Evolutionary conservation across 1,140 invertebrate species (phyloP).

Genomic region (Brachionus rubens): DNA sequence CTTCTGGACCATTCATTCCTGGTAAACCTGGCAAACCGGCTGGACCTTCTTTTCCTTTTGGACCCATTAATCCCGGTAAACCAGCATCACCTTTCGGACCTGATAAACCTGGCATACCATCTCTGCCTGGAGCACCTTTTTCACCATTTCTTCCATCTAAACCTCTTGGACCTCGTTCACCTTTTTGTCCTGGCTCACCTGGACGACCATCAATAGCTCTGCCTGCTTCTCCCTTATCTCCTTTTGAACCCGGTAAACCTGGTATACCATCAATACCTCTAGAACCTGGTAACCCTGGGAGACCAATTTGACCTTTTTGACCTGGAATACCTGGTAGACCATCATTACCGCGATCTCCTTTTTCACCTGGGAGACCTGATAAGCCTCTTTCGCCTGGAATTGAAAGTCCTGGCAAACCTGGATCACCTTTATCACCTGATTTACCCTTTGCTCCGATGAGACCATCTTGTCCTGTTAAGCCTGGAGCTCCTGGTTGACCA

Average conservation of each 20-base stretch:
- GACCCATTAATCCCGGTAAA: constrained; percentile 67
- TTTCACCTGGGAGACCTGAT: constrained; percentile 2
- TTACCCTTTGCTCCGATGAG: constrained; percentile 45
- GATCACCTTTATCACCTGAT: constrained; percentile 43
- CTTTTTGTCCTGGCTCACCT: constrained; percentile 40
- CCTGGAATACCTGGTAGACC: constrained; percentile 34
- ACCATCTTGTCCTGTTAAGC: constrained; percentile 26
- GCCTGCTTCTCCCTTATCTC: neutral
- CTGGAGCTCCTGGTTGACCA: constrained; percentile 47
- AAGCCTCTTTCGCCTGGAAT: constrained; percentile 20
- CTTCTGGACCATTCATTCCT: neutral
- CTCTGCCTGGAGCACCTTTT: constrained; percentile 42
- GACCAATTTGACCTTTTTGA: constrained; percentile 31
- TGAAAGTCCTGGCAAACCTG: constrained; percentile 17
- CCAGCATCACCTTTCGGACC: constrained; percentile 48
- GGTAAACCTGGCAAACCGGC: constrained; percentile 49
- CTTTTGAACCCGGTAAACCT: neutral
- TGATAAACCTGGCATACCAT: constrained; percentile 42
- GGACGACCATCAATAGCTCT: neutral
- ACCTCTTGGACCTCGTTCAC: constrained; percentile 34
- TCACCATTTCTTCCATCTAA: neutral
- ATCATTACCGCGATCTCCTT: constrained; percentile 46
- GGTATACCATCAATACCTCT: constrained; percentile 10
- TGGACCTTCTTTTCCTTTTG: neutral
- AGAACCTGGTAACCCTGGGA: constrained; percentile 24